A percentile compares a stretch with the other conserved stretches of the same genome.
Evolutionary conservation across 2,888 invertebrate genomes (phyloP).

Genomic region (Bombylius major): DNA sequence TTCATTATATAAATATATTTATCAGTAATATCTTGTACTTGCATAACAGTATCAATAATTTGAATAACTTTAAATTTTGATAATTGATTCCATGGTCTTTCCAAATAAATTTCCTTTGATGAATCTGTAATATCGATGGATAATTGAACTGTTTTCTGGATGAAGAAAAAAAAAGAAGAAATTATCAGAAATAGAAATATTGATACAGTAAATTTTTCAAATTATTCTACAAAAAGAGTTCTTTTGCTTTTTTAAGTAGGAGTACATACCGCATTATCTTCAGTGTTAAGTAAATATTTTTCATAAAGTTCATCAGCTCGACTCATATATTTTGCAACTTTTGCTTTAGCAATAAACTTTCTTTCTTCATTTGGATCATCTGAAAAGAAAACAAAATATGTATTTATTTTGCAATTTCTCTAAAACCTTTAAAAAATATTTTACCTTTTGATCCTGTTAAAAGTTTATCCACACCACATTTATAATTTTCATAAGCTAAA

Average conservation of each 20-base stretch:
- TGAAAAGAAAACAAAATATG: conserved; percentile 4
- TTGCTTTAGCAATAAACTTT: conserved; percentile 33
- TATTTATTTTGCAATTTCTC: background rate
- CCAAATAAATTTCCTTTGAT: conserved; percentile 22
- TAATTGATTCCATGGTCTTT: conserved; percentile 33
- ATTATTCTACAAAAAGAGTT: too few relatives aligned
- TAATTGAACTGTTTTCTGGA: conserved; percentile 23
- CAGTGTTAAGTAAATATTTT: conserved; percentile 22
- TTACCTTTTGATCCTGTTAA: conserved; percentile 27
- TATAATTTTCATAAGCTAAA: conserved; percentile 30
- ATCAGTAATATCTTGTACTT: conserved; percentile 33
- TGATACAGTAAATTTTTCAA: too few relatives aligned
- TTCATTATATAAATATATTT: conserved; percentile 32
- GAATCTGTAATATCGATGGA: conserved; percentile 24
- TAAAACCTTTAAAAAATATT: background rate
- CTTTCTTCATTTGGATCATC: conserved; percentile 31
- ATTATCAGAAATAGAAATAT: background rate
- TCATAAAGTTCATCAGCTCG: conserved; percentile 33
- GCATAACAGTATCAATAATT: conserved; percentile 31
- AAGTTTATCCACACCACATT: conserved; percentile 31
- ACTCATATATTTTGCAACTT: conserved; percentile 33
- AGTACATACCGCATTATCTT: conserved; percentile 12
- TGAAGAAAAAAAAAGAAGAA: background rate
- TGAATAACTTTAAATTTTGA: conserved; percentile 33
- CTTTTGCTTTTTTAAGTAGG: too few relatives aligned